A percentile compares a stretch with the other conserved stretches of the same genome.
These are phyloP conservation scores for Bimastos eiseni DNA, from an alignment of 2,888 invertebrate species.

Conservation along the genomic window DNA sequence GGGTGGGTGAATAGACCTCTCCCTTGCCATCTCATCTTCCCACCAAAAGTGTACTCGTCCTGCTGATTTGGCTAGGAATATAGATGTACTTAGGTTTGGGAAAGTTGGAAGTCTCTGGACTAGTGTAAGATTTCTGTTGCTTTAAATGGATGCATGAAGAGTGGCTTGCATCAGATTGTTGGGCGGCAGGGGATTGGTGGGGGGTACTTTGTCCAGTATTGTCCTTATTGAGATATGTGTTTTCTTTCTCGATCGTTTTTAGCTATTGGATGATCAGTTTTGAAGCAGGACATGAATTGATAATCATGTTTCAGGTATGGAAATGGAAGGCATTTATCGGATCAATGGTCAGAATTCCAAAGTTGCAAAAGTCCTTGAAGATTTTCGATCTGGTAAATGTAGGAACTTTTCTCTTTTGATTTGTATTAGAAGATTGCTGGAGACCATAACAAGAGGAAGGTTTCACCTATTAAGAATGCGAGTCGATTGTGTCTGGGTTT, in stretches of 20 bases:
- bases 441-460: background rate
- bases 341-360: conserved; percentile 78
- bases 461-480: background rate
- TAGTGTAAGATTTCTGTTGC: background rate
- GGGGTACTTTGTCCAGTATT: background rate
- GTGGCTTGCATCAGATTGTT: background rate
- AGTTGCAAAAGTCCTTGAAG: conserved; percentile 74
- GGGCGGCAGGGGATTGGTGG: background rate
- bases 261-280: background rate
- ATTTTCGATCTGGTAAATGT: conserved; percentile 69
- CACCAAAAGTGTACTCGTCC: no score
- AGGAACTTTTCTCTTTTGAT: background rate
- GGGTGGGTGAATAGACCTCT: no score
- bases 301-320: conserved; percentile 50
- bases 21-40: no score
- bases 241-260: background rate
- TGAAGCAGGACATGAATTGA: background rate
- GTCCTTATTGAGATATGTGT: background rate
- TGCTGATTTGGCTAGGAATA: no score
- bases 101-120: background rate
- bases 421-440: background rate
- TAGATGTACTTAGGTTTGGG: background rate
- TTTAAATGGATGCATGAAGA: background rate
- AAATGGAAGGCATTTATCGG: conserved; percentile 79
- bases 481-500: background rate